Percentiles rank a stretch among this genome's conserved stretches.
phyloP scores from a whole-genome alignment of 37 sponge, comb jelly and placozoan genomes.

The Diacarnus erythraeanus region DNA sequence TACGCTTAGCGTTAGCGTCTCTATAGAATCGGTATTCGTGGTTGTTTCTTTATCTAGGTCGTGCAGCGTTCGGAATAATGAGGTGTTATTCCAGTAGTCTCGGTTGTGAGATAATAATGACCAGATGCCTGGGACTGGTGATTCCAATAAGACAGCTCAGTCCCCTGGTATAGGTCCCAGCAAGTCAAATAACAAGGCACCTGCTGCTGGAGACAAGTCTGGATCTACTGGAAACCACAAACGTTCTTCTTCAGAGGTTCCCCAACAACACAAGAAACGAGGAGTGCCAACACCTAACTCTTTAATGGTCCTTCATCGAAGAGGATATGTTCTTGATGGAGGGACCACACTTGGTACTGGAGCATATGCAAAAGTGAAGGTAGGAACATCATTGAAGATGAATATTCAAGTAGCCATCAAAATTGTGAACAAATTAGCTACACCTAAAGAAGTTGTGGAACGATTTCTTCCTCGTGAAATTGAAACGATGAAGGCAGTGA shows the following conservation, averaged over 20 bases:
- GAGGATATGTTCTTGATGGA: conserved; percentile 60
- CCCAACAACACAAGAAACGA: conserved; percentile 7
- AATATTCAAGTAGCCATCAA: conserved; percentile 86
- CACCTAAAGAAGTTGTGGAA: conserved; percentile 81
- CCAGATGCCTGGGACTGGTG: conserved; percentile 1
- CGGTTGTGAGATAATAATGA: neutral
- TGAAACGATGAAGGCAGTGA: conserved; percentile 55
- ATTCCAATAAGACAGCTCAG: neutral
- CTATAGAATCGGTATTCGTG: too few species aligned
- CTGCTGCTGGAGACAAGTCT: neutral
- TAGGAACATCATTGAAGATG: conserved; percentile 43
- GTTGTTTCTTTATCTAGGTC: too few species aligned
- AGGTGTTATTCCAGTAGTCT: too few species aligned
- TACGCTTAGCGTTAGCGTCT: neutral
- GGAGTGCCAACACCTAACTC: conserved; percentile 9
- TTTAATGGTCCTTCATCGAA: conserved; percentile 35
- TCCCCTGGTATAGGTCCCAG: neutral
- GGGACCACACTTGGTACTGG: conserved; percentile 83
- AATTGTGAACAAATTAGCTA: conserved; percentile 76
- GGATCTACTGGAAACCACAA: neutral
- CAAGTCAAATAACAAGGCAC: neutral
- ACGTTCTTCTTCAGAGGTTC: neutral
- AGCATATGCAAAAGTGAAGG: conserved; percentile 94
- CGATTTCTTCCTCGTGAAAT: conserved; percentile 93
- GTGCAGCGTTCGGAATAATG: too few species aligned